Conservation (phyloP, 2,797 vertebrate species). For the Sebastes oblongus region DNA sequence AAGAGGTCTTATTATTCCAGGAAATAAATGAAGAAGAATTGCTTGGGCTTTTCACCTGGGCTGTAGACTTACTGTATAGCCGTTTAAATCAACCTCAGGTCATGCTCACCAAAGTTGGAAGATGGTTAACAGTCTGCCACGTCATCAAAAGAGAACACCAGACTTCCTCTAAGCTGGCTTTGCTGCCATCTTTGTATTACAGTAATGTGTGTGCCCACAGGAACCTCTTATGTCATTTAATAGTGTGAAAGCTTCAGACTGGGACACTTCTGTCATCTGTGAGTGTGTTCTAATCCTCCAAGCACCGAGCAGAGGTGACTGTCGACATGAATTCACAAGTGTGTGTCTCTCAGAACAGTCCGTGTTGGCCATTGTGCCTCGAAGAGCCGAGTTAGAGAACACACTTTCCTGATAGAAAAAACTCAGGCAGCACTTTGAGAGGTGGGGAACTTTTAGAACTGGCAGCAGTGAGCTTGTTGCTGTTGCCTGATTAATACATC, state of each 20-base stretch:
- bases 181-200: neutral
- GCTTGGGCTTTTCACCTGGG: neutral
- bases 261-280: neutral
- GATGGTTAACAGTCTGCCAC: neutral
- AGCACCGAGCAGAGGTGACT: neutral
- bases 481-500: neutral
- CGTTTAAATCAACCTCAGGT: neutral
- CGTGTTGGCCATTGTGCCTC: no score
- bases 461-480: neutral
- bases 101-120: neutral
- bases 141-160: neutral
- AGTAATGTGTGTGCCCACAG: neutral
- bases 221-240: neutral
- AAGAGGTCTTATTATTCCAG: neutral
- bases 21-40: neutral
- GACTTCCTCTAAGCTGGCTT: neutral
- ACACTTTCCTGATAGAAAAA: neutral
- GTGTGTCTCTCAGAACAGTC: neutral
- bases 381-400: neutral
- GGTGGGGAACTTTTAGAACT: neutral
- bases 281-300: neutral
- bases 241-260: neutral
- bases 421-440: conserved; percentile 2
- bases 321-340: neutral
- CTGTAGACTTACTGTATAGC: neutral